A percentile compares a stretch with the other conserved stretches of the same genome.
Evolutionary conservation across 2,113 vertebrate genomes (phyloP).

Genomic region (Barnardius zonarius): DNA sequence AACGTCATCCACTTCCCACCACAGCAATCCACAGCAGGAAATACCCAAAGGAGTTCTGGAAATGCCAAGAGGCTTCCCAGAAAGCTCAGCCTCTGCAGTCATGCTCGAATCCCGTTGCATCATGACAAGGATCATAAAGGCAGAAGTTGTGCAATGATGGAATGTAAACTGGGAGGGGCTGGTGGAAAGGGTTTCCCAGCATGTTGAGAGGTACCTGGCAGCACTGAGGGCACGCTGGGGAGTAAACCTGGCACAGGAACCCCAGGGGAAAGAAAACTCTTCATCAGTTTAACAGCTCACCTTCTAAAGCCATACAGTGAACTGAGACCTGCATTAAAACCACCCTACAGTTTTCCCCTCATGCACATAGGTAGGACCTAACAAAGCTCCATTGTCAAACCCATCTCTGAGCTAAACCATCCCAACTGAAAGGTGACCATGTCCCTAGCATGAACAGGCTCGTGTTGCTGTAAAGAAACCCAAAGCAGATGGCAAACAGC

Average conservation of each 20-base stretch:
- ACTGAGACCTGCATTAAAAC: background rate
- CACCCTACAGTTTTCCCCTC: background rate
- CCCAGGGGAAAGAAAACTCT: background rate
- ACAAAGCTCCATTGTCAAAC: background rate
- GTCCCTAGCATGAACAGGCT: fast-evolving
- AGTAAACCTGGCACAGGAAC: background rate
- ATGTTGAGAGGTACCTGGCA: background rate
- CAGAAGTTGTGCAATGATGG: background rate
- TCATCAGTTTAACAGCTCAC: background rate
- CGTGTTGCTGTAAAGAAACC: background rate
- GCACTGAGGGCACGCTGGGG: background rate
- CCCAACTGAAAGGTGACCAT: background rate
- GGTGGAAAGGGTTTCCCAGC: background rate
- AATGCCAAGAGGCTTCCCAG: background rate
- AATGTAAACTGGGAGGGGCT: background rate
- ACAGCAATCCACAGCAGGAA: background rate
- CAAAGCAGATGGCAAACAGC: background rate
- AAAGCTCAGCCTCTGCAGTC: background rate
- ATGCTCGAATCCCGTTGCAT: background rate
- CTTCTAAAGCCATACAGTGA: background rate
- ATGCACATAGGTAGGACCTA: background rate
- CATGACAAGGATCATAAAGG: background rate
- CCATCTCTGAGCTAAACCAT: background rate
- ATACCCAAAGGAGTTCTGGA: background rate
- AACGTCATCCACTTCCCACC: background rate